These are phyloP conservation scores for Atherix ibis DNA, from an alignment of 2,888 invertebrate genomes.

Conservation along the genomic window DNA sequence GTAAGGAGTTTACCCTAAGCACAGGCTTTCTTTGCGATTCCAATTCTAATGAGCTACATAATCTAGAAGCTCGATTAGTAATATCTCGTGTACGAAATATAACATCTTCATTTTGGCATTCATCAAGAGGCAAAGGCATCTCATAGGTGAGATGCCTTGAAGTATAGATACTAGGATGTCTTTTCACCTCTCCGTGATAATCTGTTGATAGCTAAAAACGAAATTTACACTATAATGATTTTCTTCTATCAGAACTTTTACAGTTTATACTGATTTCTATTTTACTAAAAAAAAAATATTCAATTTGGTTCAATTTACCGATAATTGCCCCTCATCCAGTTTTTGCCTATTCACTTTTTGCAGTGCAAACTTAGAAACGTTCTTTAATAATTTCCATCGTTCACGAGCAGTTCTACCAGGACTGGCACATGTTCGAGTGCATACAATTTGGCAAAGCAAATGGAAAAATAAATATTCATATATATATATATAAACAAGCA, in stretches of 20 bases:
- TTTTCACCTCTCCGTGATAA: slow-evolving; percentile 16
- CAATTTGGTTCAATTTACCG: slow-evolving; percentile 7
- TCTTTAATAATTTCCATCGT: slow-evolving; percentile 33
- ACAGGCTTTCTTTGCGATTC: slow-evolving; percentile 11
- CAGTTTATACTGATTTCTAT: not conserved
- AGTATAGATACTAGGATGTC: slow-evolving; percentile 36
- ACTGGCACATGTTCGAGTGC: too few species aligned
- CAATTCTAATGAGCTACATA: slow-evolving; percentile 6
- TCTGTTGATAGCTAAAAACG: not conserved
- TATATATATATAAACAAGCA: too few species aligned
- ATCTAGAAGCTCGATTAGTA: slow-evolving; percentile 10
- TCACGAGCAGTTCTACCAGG: slow-evolving; percentile 34
- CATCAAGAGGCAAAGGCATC: slow-evolving; percentile 42
- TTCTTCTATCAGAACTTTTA: too few species aligned
- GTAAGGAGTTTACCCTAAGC: slow-evolving; percentile 26
- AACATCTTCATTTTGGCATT: slow-evolving; percentile 37
- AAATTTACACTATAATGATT: too few species aligned
- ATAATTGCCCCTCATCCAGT: slow-evolving; percentile 11
- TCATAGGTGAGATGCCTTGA: slow-evolving; percentile 45
- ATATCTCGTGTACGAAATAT: slow-evolving; percentile 13
- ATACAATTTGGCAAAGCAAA: too few species aligned
- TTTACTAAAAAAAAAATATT: not conserved
- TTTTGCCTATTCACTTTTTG: slow-evolving; percentile 15
- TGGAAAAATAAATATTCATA: too few species aligned
- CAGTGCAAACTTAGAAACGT: slow-evolving; percentile 27